Conservation (phyloP, 2,113 vertebrate species). For the Megatriorchis doriae region DNA sequence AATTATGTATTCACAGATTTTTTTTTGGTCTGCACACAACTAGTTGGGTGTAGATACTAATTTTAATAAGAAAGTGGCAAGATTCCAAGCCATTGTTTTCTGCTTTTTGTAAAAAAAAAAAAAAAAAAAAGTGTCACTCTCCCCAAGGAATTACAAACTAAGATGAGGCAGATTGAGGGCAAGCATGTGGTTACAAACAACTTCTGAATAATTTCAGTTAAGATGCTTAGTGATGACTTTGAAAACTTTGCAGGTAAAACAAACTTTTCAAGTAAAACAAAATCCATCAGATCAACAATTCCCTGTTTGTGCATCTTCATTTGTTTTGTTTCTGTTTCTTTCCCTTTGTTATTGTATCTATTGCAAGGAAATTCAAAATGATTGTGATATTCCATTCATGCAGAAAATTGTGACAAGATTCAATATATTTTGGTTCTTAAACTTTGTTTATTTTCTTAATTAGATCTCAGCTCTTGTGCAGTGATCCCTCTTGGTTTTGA, state of each 20-base stretch:
- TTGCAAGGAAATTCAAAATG: not conserved
- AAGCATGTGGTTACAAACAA: not conserved
- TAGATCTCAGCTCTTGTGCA: not conserved
- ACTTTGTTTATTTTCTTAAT: not conserved
- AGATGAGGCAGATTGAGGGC: constrained; percentile 35
- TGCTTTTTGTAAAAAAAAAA: not conserved
- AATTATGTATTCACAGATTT: not conserved
- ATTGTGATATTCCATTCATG: not conserved
- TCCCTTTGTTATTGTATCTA: not conserved
- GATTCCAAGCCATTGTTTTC: constrained; percentile 27
- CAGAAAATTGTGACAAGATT: not conserved
- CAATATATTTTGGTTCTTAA: not conserved
- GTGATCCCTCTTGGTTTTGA: not conserved
- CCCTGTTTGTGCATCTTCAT: not conserved
- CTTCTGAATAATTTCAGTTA: constrained; percentile 41
- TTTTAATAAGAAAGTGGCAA: constrained; percentile 40
- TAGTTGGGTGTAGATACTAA: not conserved
- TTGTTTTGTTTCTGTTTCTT: not conserved
- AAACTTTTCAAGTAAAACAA: not conserved
- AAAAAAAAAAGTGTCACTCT: not conserved
- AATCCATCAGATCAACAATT: not conserved
- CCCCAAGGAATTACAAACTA: constrained; percentile 15
- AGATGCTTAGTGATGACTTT: constrained; percentile 38
- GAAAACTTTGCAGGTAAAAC: constrained; percentile 42
- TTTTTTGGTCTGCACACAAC: not conserved